Base-by-base conservation (phyloP, 2,888 invertebrate species). In the Oligia strigilis region DNA sequence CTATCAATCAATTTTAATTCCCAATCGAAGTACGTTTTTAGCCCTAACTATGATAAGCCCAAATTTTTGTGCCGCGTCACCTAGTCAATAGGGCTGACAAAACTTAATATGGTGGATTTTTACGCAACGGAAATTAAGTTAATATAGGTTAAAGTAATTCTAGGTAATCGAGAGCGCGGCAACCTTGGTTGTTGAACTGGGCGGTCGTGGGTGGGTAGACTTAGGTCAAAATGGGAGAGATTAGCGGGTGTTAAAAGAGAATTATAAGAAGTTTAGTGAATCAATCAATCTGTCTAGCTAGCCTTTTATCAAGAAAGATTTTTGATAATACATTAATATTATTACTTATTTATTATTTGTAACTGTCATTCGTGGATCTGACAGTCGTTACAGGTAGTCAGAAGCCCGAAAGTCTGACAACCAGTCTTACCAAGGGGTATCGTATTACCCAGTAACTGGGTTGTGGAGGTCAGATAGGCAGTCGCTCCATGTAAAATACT, bases 51-150 rank as follows among this genome's bases (percentile, higher is more conserved):
- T 65, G 46, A 72, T 67, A 73, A 40, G 64, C 72, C 78, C 64
- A 40, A 73, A 83, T 46, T 89, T 85, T 87, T 85, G 85, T 87
- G 81, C 82, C 83, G 58, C 74, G 65, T 85, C 85, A 87, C 75
- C 70, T 46, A 71, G 11, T 87, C 87, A 77, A 81, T 87, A 92
- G 90, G 92, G 93, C 70, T 92, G 92, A 58, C 91, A 82, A 88
- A 89, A 84, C 88, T 90, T 88, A 87, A 91, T 90, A 85, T 80
- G 83, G 80, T 75, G 80, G 84, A 82, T 81, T 86, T 91, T 84
- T 92, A 92, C 94, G 93, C 93, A 93, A 87, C 94, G 94, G 94
- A 94, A 94, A 94, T 94, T 94, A 93, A 89, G 71, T 81, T 75
- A 78, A 85, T 88, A 83, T 84, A 78, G 84, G 87, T 72, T 82